Base-by-base conservation (phyloP, 2,797 vertebrate genomes). In the Oophaga sylvatica region DNA sequence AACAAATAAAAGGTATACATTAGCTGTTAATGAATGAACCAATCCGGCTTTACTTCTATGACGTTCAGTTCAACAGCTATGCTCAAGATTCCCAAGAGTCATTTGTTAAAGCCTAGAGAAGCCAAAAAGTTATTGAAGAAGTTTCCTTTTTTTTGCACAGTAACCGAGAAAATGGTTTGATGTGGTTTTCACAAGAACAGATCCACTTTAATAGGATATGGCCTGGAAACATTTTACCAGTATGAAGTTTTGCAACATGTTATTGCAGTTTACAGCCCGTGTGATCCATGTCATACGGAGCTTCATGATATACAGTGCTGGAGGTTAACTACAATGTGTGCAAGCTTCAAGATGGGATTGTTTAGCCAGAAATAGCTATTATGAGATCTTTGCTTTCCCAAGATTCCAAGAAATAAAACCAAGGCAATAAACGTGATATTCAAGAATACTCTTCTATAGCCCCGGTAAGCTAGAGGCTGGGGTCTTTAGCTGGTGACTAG, bases 291-390 rank as follows among this genome's bases (percentile, higher is more conserved):
- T 62, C 70, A 84, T n/a, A 29, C 16, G 16, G 76, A 77, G 31
- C 5, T 41, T 63, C n/a, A 11, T 45, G 65, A 84, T 76, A 77
- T 77, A 76, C 59, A 57, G 82, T 31, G 13, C 22, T 17, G 20
- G 53, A 35, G 70, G 56, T 83, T 73, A 75, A 60, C 63, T 63
- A 48, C 53, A 45, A 16, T 9, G 70, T 29, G 83, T 65, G 71
- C n/a, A 35, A 63, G 70, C 71, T 53, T 16, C 19, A 53, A 65
- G 35, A 62, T 45, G 57, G 31, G 22, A 84, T 84, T 41, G 31
- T 15, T 75, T 84, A 63, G n/a, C 22, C 20, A 63, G 83, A 84
- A 84, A 77, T 77, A 84, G 71, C 15, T 84, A 77, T 77, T 63
- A 84, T 65, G 35, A 53, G 57, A 63, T 22, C 71, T 76, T 45